Conservation (phyloP, 2,888 invertebrate genomes). For the Phortica magna region DNA sequence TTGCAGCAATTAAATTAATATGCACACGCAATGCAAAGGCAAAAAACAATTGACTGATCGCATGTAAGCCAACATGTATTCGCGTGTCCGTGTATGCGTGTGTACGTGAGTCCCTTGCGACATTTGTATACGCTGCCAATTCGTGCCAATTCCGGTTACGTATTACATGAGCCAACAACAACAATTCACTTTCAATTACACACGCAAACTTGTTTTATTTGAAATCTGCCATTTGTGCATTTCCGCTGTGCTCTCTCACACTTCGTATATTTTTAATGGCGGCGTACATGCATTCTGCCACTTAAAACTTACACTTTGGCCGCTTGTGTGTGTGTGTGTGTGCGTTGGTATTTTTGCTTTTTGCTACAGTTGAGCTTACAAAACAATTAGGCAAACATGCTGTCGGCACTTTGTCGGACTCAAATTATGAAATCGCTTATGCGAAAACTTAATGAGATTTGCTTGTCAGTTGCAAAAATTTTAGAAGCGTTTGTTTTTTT, state of each 20-base stretch:
- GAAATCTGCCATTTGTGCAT: conserved; percentile 16
- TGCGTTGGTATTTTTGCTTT: not conserved
- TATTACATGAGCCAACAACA: not conserved
- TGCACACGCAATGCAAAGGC: conserved; percentile 49
- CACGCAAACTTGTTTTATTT: not conserved
- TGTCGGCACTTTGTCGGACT: conserved; percentile 23
- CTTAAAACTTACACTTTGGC: not conserved
- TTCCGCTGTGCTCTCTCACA: conserved; percentile 8
- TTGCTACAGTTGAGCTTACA: conserved; percentile 17
- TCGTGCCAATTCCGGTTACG: not conserved
- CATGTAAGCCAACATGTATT: not conserved
- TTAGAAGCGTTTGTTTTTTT: not conserved
- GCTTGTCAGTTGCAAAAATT: not conserved
- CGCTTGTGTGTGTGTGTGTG: not conserved
- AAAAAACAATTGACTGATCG: not conserved
- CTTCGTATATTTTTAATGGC: not conserved
- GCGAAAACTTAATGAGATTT: conserved; percentile 25
- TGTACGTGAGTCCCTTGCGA: not conserved
- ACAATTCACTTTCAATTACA: not conserved
- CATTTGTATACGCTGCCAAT: not conserved
- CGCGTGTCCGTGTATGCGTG: not conserved
- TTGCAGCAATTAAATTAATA: conserved; percentile 65
- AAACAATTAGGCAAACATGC: conserved; percentile 51
- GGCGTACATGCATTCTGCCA: not conserved
- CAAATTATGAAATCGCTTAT: conserved; percentile 13